A percentile compares a stretch with the other conserved stretches of the same genome.
Conservation (phyloP, 1,140 invertebrate species). For the Microplitis mediator region DNA sequence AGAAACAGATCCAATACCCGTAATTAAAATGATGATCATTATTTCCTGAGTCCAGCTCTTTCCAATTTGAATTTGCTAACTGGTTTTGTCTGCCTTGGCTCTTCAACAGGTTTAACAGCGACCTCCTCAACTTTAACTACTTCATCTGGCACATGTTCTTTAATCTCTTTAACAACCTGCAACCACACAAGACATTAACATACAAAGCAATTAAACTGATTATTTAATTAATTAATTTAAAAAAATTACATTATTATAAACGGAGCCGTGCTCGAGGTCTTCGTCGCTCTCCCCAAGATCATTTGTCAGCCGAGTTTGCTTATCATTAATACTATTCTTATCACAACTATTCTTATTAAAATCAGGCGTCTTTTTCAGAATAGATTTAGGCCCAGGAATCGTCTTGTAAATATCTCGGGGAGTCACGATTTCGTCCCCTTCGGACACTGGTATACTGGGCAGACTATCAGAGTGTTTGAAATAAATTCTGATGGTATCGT, state of each 20-base stretch:
- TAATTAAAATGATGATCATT: neutral
- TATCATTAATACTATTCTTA: conserved; percentile 23
- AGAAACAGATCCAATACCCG: neutral
- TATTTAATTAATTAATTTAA: neutral
- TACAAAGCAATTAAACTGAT: neutral
- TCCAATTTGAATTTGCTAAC: conserved; percentile 43
- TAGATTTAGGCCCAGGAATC: conserved; percentile 45
- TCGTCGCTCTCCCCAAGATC: conserved; percentile 33
- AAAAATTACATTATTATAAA: conserved; percentile 36
- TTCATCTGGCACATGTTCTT: conserved; percentile 21
- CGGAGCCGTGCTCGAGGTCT: conserved; percentile 7
- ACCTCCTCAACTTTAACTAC: neutral
- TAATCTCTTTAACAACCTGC: conserved; percentile 38
- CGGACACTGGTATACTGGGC: neutral
- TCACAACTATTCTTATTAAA: neutral
- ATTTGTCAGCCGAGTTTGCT: conserved; percentile 7
- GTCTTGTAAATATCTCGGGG: conserved; percentile 49
- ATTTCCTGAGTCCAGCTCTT: conserved; percentile 32
- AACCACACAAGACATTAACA: neutral
- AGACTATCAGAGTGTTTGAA: conserved; percentile 43
- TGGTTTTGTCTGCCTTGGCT: conserved; percentile 23
- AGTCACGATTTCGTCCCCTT: conserved; percentile 34
- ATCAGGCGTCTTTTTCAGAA: conserved; percentile 43
- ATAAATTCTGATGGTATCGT: conserved; percentile 41
- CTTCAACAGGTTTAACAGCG: neutral